Percentiles rank a stretch among this genome's conserved stretches.
phyloP scores from a whole-genome alignment of 1,140 invertebrate genomes.

The Spodoptera frugiperda region DNA sequence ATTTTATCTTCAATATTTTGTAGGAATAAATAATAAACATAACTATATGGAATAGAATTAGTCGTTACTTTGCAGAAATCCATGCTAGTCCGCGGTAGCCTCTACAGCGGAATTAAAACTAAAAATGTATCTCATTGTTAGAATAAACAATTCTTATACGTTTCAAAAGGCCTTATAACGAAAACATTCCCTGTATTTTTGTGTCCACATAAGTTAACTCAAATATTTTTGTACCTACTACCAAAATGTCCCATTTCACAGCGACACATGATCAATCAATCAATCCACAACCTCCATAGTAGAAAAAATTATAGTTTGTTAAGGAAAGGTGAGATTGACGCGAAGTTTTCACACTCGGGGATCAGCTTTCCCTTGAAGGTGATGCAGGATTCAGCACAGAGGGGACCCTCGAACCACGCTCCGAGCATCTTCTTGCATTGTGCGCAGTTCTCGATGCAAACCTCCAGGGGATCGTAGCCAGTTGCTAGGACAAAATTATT shows the following conservation, averaged over 20 bases:
- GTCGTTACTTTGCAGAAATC: too few relatives aligned
- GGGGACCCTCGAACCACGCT: slow-evolving; percentile 93
- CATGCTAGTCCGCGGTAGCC: too few relatives aligned
- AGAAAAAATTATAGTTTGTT: slow-evolving; percentile 85
- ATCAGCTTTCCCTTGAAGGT: slow-evolving; percentile 93
- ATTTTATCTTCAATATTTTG: too few relatives aligned
- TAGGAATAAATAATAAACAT: too few relatives aligned
- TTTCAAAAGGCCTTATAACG: too few relatives aligned
- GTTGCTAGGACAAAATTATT: slow-evolving; percentile 61
- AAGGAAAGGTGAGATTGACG: slow-evolving; percentile 92
- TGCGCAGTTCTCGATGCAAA: slow-evolving; percentile 94
- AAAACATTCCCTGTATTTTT: too few relatives aligned
- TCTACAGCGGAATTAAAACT: too few relatives aligned
- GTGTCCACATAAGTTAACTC: too few relatives aligned
- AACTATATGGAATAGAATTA: too few relatives aligned
- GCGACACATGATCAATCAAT: background rate
- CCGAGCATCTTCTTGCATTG: slow-evolving; percentile 96
- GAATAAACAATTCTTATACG: too few relatives aligned
- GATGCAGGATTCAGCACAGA: slow-evolving; percentile 93
- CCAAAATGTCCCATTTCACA: background rate
- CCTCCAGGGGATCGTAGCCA: slow-evolving; percentile 83
- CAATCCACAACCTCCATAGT: background rate
- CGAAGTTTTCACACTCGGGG: slow-evolving; percentile 93
- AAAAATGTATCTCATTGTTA: too few relatives aligned
- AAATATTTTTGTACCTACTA: too few relatives aligned